Evolutionary conservation across 2,888 invertebrate genomes (phyloP), one percentile per base, ranked within the genome.

Genomic region (Athalia cordata): DNA sequence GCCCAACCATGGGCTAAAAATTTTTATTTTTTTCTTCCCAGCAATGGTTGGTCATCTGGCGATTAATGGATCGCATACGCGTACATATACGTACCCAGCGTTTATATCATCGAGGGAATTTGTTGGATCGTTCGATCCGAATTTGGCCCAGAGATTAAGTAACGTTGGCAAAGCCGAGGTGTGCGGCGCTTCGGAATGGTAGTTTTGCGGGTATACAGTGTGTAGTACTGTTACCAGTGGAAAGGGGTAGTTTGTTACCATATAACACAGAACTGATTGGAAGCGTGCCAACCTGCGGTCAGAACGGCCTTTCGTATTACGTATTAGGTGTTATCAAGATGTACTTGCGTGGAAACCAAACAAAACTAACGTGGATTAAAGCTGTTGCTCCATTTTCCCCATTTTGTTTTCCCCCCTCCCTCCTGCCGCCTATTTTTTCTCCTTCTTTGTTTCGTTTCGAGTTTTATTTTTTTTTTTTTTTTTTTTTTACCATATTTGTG

Each of bases 121-220:
- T 68, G 68, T 68, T 68, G 52, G 68, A 57, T 59, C 72, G 72
- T n/a, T 72, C 59, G 47, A 72, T 72, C 29, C 29, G 29, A 72
- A 72, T 59, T 57, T 59, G 59, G 72, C 57, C 59, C 47, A 29
- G 57, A 83, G 83, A 84, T 85, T 84, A 84, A 85, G 81, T 83
- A 82, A 83, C 82, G 83, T 83, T 83, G 82, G 84, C 85, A 84
- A 85, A 85, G 84, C 43, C 13, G 11, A 29, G 68, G n/a, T 68
- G 68, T 29, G 29, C 29, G 29, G 29, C 29, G 29, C 29, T 29
- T 29, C 29, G 29, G 29, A 29, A 29, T 29, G 29, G 29, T 29
- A 29, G 29, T 29, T 29, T 29, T 29, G 29, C 29, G 29, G 29
- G 29, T 2, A 29, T 29, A 29, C 29, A 29, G 29, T 29, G 29